These are phyloP conservation scores for Theristus sp. DNA, from an alignment of 2,888 invertebrate species.

Conservation along the genomic window DNA sequence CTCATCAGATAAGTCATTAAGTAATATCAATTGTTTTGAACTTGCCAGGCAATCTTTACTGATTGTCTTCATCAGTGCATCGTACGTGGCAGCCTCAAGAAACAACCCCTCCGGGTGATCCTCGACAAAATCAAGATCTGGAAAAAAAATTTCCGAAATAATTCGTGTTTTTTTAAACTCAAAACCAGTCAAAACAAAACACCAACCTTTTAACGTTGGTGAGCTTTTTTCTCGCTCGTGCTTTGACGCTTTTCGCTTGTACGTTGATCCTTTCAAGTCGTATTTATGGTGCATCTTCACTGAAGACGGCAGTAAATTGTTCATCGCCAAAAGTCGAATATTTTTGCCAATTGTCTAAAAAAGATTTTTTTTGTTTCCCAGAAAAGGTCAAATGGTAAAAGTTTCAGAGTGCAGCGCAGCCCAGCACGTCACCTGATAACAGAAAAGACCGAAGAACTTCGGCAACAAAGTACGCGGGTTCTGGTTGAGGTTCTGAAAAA, in stretches of 20 bases:
- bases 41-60: conserved; percentile 85
- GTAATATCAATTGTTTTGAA: too few relatives aligned
- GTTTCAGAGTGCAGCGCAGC: too few relatives aligned
- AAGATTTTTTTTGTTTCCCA: too few relatives aligned
- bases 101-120: conserved; percentile 83
- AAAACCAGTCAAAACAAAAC: background rate
- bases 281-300: conserved; percentile 91
- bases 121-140: conserved; percentile 88
- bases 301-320: conserved; percentile 85
- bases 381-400: too few relatives aligned
- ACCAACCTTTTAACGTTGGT: conserved; percentile 72
- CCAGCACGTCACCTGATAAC: conserved; percentile 59
- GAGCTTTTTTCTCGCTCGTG: conserved; percentile 70
- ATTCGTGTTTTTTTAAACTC: too few relatives aligned
- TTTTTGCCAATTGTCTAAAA: conserved; percentile 89
- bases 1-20: too few relatives aligned
- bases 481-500: conserved; percentile 56
- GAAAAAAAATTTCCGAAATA: background rate
- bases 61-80: conserved; percentile 83
- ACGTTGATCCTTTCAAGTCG: conserved; percentile 96
- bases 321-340: conserved; percentile 92
- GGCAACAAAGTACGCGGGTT: conserved; percentile 94
- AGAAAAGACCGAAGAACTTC: conserved; percentile 96
- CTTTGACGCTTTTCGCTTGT: conserved; percentile 94
- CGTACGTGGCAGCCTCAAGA: conserved; percentile 84